phyloP scores from a whole-genome alignment of 2,888 invertebrate genomes.

The Actias luna region DNA sequence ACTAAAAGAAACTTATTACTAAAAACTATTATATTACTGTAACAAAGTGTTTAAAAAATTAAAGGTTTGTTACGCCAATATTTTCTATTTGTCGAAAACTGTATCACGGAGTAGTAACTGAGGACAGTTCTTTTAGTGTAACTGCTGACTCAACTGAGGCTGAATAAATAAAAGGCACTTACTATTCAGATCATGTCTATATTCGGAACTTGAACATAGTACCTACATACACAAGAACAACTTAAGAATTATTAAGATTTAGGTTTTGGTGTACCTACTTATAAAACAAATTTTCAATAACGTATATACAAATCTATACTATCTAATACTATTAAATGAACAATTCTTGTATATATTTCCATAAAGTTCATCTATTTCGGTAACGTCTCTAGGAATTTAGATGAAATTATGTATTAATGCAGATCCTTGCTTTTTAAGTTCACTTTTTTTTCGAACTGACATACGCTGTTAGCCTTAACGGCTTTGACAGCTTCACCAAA shows the following conservation, averaged over 20 bases:
- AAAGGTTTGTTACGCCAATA: conserved; percentile 40
- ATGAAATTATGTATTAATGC: no score
- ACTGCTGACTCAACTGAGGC: conserved; percentile 11
- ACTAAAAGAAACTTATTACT: no score
- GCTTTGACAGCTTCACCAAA: no score
- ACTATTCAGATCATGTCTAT: conserved; percentile 27
- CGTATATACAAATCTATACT: neutral
- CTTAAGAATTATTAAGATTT: neutral
- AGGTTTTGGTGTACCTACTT: neutral
- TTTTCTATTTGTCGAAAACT: conserved; percentile 48
- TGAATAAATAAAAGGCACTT: conserved; percentile 13
- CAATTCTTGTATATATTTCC: no score
- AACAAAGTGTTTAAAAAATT: neutral
- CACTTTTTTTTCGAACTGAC: no score
- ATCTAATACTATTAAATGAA: no score
- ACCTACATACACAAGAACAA: neutral
- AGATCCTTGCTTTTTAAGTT: no score
- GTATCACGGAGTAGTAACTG: conserved; percentile 37
- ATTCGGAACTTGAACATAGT: neutral
- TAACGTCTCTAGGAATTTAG: no score
- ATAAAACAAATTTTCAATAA: neutral
- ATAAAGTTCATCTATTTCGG: no score
- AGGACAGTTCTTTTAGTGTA: conserved; percentile 22
- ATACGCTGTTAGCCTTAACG: no score
- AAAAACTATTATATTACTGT: neutral